A percentile compares a stretch with the other conserved stretches of the same genome.
phyloP scores from a whole-genome alignment of 2,797 vertebrate species.

The Glyptemys insculpta region DNA sequence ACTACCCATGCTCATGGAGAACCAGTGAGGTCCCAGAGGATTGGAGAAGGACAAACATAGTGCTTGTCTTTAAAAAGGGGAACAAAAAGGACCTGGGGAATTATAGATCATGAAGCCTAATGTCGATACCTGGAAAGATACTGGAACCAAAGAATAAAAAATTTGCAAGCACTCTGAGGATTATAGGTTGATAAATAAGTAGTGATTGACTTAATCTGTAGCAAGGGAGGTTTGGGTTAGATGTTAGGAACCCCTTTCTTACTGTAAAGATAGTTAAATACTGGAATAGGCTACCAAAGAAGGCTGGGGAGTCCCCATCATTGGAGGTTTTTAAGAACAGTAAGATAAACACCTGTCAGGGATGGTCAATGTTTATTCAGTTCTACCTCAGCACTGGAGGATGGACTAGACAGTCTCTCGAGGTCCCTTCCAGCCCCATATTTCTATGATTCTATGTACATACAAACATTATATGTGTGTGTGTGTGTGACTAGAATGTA shows the following conservation, averaged over 20 bases:
- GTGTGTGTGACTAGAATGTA: conserved; percentile 52
- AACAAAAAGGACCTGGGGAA: background rate
- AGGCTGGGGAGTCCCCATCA: background rate
- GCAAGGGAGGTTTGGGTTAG: background rate
- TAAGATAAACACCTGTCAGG: background rate
- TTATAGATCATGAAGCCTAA: background rate
- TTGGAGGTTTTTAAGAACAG: background rate
- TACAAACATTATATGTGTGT: conserved; percentile 38
- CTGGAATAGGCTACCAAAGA: background rate
- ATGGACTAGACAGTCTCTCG: background rate
- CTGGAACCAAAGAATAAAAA: background rate
- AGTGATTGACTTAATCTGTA: background rate
- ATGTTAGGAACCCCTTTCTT: background rate
- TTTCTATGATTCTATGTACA: conserved; percentile 37
- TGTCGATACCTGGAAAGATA: background rate
- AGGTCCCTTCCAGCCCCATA: background rate
- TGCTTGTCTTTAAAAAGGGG: background rate
- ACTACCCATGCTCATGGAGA: too few relatives aligned
- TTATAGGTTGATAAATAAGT: background rate
- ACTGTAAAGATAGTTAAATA: background rate
- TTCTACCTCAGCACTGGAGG: background rate
- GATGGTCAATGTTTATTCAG: background rate
- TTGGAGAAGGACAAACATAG: background rate
- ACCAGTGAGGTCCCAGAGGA: too few relatives aligned
- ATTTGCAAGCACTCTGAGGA: background rate